These are phyloP conservation scores for Trichomycterus rosablanca DNA, from an alignment of 2,113 vertebrate species.

Conservation along the genomic window DNA sequence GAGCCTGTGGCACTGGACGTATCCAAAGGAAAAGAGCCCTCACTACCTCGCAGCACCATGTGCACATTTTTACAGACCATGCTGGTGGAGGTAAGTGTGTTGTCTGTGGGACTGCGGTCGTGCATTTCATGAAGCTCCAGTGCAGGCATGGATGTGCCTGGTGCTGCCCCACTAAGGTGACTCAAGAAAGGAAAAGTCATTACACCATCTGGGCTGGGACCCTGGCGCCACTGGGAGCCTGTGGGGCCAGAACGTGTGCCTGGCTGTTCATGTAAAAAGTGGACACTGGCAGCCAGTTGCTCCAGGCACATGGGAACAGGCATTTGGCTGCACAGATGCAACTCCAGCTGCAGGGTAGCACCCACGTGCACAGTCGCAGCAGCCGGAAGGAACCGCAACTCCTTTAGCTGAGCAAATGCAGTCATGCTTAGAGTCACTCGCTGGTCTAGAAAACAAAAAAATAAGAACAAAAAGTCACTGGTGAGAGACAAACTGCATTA, in stretches of 20 bases:
- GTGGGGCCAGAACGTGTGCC: constrained; percentile 76
- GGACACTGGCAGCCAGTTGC: constrained; percentile 77
- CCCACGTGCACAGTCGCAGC: constrained; percentile 84
- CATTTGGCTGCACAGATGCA: constrained; percentile 82
- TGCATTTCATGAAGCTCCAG: constrained; percentile 83
- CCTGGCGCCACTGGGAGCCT: constrained; percentile 65
- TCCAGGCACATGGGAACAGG: constrained; percentile 79
- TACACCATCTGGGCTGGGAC: constrained; percentile 59
- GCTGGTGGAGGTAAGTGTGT: constrained; percentile 76
- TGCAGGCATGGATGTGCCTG: constrained; percentile 46
- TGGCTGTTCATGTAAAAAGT: constrained; percentile 83
- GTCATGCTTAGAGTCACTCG: constrained; percentile 78
- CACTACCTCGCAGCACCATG: constrained; percentile 81
- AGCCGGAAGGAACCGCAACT: constrained; percentile 78
- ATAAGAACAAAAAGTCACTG: background rate
- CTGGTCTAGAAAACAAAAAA: constrained; percentile 55
- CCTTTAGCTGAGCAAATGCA: constrained; percentile 80
- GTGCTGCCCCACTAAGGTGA: constrained; percentile 36
- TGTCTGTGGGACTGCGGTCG: constrained; percentile 85
- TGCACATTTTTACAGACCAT: constrained; percentile 92
- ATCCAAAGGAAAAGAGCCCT: constrained; percentile 73
- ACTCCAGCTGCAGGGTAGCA: constrained; percentile 76
- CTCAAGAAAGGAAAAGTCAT: constrained; percentile 68
- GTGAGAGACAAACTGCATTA: too few species aligned
- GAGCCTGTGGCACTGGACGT: constrained; percentile 59